These are phyloP conservation scores for Hermaeophaga mercurialis DNA, from an alignment of 2,888 invertebrate genomes.

Conservation along the genomic window DNA sequence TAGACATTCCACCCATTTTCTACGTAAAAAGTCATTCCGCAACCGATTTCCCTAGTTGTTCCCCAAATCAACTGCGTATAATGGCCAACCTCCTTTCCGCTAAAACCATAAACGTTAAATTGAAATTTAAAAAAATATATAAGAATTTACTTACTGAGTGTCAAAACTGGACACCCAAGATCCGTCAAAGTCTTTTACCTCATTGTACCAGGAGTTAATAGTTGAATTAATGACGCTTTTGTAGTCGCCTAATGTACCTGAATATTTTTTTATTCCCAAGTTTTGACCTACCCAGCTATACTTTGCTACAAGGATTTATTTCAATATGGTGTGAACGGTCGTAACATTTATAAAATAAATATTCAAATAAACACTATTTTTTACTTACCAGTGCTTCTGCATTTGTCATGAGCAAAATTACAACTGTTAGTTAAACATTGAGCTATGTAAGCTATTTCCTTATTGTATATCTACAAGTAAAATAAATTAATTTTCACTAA, in stretches of 20 bases:
- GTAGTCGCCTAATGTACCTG: not conserved
- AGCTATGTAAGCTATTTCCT: conserved; percentile 50
- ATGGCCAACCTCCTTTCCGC: conserved; percentile 49
- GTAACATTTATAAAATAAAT: no score
- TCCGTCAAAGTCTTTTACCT: conserved; percentile 4
- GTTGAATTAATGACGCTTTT: not conserved
- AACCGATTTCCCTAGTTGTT: conserved; percentile 36
- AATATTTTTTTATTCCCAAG: not conserved
- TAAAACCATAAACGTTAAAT: conserved; percentile 4
- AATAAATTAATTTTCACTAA: no score
- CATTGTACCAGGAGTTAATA: conserved; percentile 2
- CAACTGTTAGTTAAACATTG: conserved; percentile 54
- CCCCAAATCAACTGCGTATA: conserved; percentile 55
- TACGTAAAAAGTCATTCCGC: not conserved
- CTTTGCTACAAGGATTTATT: conserved; percentile 3
- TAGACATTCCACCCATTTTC: not conserved
- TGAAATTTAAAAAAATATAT: no score
- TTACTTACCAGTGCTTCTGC: conserved; percentile 49
- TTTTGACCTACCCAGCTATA: conserved; percentile 6
- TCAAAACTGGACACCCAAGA: not conserved
- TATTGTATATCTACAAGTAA: conserved; percentile 42
- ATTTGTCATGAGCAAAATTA: conserved; percentile 48
- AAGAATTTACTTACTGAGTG: not conserved
- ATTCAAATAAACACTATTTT: no score
- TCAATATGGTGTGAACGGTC: no score